These are phyloP conservation scores for Cremastobaeus sp. DNA, from an alignment of 2,888 invertebrate genomes.

Conservation along the genomic window DNA sequence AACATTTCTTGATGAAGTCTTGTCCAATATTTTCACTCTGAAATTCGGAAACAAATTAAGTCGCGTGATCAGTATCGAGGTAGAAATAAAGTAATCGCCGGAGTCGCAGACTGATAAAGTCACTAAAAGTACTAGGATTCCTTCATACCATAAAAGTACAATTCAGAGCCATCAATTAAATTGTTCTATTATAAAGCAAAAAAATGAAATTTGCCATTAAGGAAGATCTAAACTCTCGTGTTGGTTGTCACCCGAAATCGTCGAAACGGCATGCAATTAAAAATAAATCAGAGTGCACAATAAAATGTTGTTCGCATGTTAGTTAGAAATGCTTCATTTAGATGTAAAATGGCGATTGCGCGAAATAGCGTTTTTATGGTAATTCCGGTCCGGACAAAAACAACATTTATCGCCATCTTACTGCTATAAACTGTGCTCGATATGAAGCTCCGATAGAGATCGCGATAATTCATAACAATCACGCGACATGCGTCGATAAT, in stretches of 20 bases:
- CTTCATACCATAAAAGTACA: too few species aligned
- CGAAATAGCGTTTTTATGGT: conserved; percentile 59
- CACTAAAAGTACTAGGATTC: too few species aligned
- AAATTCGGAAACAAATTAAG: too few species aligned
- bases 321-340: conserved; percentile 56
- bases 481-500: conserved; percentile 29
- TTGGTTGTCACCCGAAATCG: conserved; percentile 45
- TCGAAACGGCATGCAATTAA: conserved; percentile 50
- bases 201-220: conserved; percentile 38
- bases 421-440: conserved; percentile 48
- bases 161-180: conserved; percentile 34
- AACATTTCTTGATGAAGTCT: too few species aligned
- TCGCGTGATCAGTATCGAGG: too few species aligned
- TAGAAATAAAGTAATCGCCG: too few species aligned
- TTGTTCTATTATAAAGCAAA: too few species aligned
- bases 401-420: conserved; percentile 37
- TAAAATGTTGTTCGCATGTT: conserved; percentile 56
- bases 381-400: conserved; percentile 41
- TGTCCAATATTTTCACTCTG: too few species aligned
- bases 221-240: conserved; percentile 27
- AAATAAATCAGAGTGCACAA: conserved; percentile 53
- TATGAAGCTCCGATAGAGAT: conserved; percentile 45
- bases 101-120: too few species aligned
- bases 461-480: conserved; percentile 51
- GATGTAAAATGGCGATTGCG: conserved; percentile 58